Evolutionary conservation across 1,140 invertebrate genomes (phyloP).

Genomic region (Bombyx mori): ASM3026992v2 NC_085107.1:19192501-19193000

Average conservation of each 20-base stretch:
- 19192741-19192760: conserved; percentile 29
- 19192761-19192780: conserved; percentile 33
- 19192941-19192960: conserved; percentile 20
- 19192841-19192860: conserved; percentile 9
- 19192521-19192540: too few relatives aligned
- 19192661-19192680: too few relatives aligned
- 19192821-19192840: conserved; percentile 44
- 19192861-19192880: conserved; percentile 2
- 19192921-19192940: conserved; percentile 16
- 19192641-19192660: too few relatives aligned
- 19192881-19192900: conserved; percentile 11
- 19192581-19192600: too few relatives aligned
- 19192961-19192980: conserved; percentile 34
- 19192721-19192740: neutral
- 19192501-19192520: too few relatives aligned
- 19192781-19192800: conserved; percentile 48
- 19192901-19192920: conserved; percentile 24
- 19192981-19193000: conserved; percentile 24
- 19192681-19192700: too few relatives aligned
- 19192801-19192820: conserved; percentile 50
- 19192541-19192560: too few relatives aligned
- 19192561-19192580: too few relatives aligned
- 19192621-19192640: too few relatives aligned
- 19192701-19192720: too few relatives aligned
- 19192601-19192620: too few relatives aligned